Evolutionary conservation across 2,888 invertebrate genomes (phyloP), one percentile per base, ranked within the genome.

Genomic region (Carcina quercana): DNA sequence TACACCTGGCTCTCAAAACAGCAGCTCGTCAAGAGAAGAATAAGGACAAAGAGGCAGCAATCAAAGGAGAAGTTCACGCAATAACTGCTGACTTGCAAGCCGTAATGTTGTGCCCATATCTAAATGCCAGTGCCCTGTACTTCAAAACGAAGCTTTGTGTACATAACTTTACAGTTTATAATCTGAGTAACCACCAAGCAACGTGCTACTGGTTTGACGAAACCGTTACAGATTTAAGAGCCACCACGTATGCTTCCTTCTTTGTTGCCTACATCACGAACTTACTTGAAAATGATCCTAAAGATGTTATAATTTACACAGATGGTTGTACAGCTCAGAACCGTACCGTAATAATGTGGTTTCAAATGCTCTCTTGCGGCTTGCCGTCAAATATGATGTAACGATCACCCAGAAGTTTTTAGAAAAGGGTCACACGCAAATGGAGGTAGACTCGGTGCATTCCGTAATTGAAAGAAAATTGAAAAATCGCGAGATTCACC

Each of bases 361-460:
- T 5, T 43, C 45, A 13, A 53, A 57, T 39, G 45, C 53, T 1
- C 29, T 54, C 0, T 25, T 53, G 5, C 15, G 34, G 19, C 35
- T 49, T 20, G 47, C 47, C 12, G 44, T 48, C 30, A 31, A 26
- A n/a, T 29, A 34, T 20, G 30, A 35, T 7, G 21, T 45, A n/a
- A 20, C 17, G 2, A 41, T 43, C 13, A 51, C 46, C 3, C 53
- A 54, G 27, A 53, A 54, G 21, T 52, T 37, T 24, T 33, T 54
- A 5, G 53, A 49, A 34, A 45, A 43, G 17, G 54, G 50, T 15
- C 52, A 55, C 30, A 50, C 49, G 1, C 51, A 53, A 28, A 44
- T 47, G 44, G 44, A 47, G 15, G 38, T 37, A 4, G 66, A 69
- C 36, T 60, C 58, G 1, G 58, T 64, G 1, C 67, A 72, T 38